phyloP scores from a whole-genome alignment of 2,888 invertebrate species.

The Nemurella pictetii region DNA sequence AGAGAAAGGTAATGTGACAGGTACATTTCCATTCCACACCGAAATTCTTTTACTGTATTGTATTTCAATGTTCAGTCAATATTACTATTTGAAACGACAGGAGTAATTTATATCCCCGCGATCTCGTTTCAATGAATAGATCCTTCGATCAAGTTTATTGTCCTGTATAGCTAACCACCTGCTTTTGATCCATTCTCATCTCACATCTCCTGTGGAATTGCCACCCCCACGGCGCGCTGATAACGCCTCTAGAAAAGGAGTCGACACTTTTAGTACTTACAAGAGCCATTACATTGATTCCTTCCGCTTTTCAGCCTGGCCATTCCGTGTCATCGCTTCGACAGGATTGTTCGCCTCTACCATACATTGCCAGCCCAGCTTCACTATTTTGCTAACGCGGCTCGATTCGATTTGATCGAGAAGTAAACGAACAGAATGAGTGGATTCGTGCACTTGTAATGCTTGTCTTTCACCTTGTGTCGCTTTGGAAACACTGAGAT shows the following conservation, averaged over 20 bases:
- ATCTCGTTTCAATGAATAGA: too few relatives aligned
- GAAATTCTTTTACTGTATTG: too few relatives aligned
- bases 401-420: neutral
- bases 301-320: neutral
- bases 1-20: too few relatives aligned
- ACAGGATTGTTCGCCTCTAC: neutral
- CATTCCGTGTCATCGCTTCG: neutral
- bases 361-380: neutral
- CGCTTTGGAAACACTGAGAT: too few relatives aligned
- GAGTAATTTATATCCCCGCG: too few relatives aligned
- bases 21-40: too few relatives aligned
- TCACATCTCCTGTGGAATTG: neutral
- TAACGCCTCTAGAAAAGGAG: neutral
- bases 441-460: too few relatives aligned
- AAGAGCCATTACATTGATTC: slow-evolving; percentile 1
- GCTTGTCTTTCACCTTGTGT: too few relatives aligned
- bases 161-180: neutral
- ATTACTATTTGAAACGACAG: too few relatives aligned
- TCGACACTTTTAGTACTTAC: slow-evolving; percentile 13
- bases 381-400: neutral
- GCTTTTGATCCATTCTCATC: neutral
- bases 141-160: neutral
- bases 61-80: too few relatives aligned
- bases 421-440: too few relatives aligned
- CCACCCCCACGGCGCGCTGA: neutral